Percentiles rank a stretch among this genome's conserved stretches.
phyloP scores from a whole-genome alignment of 1,140 invertebrate genomes.

The Arctopsyche grandis region DNA sequence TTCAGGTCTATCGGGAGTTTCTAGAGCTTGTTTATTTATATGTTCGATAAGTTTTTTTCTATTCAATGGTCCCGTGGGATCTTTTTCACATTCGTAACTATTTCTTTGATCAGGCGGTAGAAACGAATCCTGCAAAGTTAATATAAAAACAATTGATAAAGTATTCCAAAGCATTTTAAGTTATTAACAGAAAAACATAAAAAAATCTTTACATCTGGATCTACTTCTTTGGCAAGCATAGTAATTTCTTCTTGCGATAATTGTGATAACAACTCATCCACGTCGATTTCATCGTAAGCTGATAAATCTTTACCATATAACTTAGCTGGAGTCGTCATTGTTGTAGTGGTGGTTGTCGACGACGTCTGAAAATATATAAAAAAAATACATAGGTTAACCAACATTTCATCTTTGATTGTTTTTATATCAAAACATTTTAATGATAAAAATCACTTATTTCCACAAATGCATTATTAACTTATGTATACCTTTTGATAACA shows the following conservation, averaged over 20 bases:
- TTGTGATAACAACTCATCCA: conserved; percentile 94
- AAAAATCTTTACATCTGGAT: conserved; percentile 91
- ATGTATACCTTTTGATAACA: neutral
- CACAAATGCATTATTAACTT: too few relatives aligned
- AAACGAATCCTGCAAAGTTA: conserved; percentile 86
- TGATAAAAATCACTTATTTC: neutral
- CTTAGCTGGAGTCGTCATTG: conserved; percentile 88
- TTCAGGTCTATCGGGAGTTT: conserved; percentile 97
- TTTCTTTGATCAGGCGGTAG: conserved; percentile 95
- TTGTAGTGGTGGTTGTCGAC: conserved; percentile 85
- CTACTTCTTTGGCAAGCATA: conserved; percentile 97
- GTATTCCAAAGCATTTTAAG: neutral
- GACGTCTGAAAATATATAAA: conserved; percentile 76
- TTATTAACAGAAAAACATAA: neutral
- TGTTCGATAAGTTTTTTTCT: conserved; percentile 97
- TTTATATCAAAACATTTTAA: neutral
- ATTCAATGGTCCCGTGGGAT: conserved; percentile 94
- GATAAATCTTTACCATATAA: conserved; percentile 93
- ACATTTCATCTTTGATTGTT: neutral
- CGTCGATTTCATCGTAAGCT: conserved; percentile 95
- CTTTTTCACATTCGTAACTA: conserved; percentile 95
- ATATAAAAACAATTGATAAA: conserved; percentile 8
- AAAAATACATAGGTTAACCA: conserved; percentile 27
- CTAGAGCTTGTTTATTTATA: conserved; percentile 96
- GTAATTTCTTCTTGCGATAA: conserved; percentile 96